phyloP scores from a whole-genome alignment of 2,888 invertebrate genomes.

The Hololepta plana region DNA sequence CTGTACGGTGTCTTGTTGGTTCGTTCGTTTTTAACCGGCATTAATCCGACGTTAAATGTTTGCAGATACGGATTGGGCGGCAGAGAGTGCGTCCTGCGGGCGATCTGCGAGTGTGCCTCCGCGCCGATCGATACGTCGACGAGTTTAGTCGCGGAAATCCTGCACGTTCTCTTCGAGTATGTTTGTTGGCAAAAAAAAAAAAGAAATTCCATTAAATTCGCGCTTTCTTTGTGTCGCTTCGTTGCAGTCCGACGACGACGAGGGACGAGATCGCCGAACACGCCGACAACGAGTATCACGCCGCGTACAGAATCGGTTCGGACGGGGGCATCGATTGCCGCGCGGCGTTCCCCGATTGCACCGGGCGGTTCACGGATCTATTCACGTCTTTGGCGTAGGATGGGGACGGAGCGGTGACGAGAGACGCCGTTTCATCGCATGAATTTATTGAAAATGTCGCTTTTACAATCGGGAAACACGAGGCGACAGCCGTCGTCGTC shows the following conservation, averaged over 20 bases:
- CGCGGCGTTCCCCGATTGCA: conserved; percentile 23
- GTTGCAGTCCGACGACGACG: conserved; percentile 28
- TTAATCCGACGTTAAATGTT: conserved; percentile 6
- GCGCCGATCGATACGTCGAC: conserved; percentile 37
- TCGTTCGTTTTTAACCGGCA: not conserved
- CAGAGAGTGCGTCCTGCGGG: conserved; percentile 43
- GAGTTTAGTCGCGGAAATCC: conserved; percentile 45
- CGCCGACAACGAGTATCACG: conserved; percentile 28
- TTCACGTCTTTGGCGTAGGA: conserved; percentile 23
- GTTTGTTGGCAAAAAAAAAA: too few relatives aligned
- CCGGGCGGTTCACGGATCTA: conserved; percentile 28
- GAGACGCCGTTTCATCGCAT: too few relatives aligned
- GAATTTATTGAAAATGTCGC: too few relatives aligned
- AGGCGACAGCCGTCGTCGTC: too few relatives aligned
- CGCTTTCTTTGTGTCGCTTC: conserved; percentile 3
- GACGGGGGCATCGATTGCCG: conserved; percentile 23
- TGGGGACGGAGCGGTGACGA: too few relatives aligned
- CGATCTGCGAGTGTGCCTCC: conserved; percentile 47
- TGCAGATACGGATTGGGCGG: conserved; percentile 36
- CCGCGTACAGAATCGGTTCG: conserved; percentile 33
- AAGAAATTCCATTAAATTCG: not conserved
- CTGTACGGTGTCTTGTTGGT: conserved; percentile 25
- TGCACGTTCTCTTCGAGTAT: conserved; percentile 51
- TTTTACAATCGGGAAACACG: conserved; percentile 50
- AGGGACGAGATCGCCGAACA: conserved; percentile 17